Conservation (phyloP, 2,113 vertebrate genomes). For the Engystomops pustulosus region DNA sequence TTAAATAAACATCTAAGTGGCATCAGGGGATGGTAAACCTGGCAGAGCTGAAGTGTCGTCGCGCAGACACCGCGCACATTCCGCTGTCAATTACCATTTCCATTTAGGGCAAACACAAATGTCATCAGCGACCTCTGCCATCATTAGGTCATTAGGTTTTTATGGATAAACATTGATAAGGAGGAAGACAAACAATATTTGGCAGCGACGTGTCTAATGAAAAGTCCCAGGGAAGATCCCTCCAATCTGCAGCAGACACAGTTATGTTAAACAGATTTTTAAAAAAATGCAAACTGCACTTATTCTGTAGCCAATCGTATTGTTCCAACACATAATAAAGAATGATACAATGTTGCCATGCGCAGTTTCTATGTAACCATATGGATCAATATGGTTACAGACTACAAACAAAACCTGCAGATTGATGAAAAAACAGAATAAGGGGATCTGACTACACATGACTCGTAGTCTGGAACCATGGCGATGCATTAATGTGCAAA, state of each 20-base stretch:
- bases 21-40: not conserved
- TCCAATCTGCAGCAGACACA: not conserved
- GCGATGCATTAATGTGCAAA: too few relatives aligned
- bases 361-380: too few relatives aligned
- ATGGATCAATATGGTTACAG: too few relatives aligned
- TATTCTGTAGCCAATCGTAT: too few relatives aligned
- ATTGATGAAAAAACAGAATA: too few relatives aligned
- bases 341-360: too few relatives aligned
- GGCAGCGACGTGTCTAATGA: not conserved
- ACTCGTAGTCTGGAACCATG: too few relatives aligned
- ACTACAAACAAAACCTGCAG: too few relatives aligned
- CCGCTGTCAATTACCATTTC: slow-evolving; percentile 32
- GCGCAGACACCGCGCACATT: not conserved
- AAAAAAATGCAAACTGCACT: too few relatives aligned
- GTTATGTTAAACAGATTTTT: too few relatives aligned
- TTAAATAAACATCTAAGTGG: slow-evolving; percentile 48
- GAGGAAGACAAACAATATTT: not conserved
- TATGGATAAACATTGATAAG: slow-evolving; percentile 1
- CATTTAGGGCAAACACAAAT: slow-evolving; percentile 25
- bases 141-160: not conserved
- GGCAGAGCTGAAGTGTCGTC: not conserved
- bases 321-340: too few relatives aligned
- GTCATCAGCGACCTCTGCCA: not conserved
- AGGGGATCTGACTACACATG: too few relatives aligned
- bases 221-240: not conserved